These are phyloP conservation scores for Molorchus minor DNA, from an alignment of 2,888 invertebrate genomes.

Conservation along the genomic window DNA sequence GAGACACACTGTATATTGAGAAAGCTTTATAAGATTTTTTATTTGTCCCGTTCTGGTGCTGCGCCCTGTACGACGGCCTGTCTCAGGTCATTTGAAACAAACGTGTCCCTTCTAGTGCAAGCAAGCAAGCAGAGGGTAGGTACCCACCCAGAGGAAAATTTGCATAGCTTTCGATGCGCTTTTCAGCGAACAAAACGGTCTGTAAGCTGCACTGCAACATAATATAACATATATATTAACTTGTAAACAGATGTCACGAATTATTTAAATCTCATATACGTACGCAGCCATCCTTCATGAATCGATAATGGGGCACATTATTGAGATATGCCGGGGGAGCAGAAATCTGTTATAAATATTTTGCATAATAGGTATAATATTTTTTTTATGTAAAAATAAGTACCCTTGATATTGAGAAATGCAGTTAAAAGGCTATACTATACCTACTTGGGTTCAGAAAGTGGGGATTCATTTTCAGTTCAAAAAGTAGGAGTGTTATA, in stretches of 20 bases:
- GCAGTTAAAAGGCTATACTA: no score
- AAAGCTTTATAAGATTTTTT: no score
- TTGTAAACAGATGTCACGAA: conserved; percentile 58
- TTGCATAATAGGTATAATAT: no score
- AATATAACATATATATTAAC: conserved; percentile 55
- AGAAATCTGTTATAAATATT: no score
- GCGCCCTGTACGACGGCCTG: conserved; percentile 26
- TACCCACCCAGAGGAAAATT: conserved; percentile 40
- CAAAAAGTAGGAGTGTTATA: no score
- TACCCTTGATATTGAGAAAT: no score
- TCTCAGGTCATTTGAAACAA: conserved; percentile 49
- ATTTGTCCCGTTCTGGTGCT: no score
- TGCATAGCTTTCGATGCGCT: conserved; percentile 54
- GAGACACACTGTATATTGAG: no score
- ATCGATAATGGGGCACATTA: conserved; percentile 30
- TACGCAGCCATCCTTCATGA: conserved; percentile 38
- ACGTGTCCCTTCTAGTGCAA: conserved; percentile 45
- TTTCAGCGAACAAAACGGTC: conserved; percentile 44
- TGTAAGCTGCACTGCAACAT: conserved; percentile 34
- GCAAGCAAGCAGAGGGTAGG: conserved; percentile 37
- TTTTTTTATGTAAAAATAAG: no score
- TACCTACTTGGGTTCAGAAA: no score
- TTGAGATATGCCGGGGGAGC: no score
- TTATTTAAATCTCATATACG: conserved; percentile 47
- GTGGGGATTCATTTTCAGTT: no score